Evolutionary conservation across 2,797 vertebrate genomes (phyloP), one percentile per base, ranked within the genome.

Genomic region (Erpetoichthys calabaricus): DNA sequence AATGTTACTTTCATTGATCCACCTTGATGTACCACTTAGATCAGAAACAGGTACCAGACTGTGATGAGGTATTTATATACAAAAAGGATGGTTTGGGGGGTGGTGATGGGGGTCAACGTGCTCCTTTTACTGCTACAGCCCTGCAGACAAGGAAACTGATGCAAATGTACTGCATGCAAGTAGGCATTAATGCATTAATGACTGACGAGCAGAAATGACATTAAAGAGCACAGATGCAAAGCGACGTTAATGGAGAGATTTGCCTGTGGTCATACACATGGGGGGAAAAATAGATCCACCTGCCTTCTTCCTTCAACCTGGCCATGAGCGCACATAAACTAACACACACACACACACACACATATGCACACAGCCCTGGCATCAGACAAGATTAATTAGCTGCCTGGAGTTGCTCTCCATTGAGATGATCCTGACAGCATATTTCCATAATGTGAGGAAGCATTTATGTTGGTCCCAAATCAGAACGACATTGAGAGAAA

Each of bases 171-270:
- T 73, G 76, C 81, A 79, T 61, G 70, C 71, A 65, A 77, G 79
- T 56, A 65, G 73, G 70, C 68, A 62, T 78, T 89, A 88, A 90
- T 89, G 86, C 87, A 90, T 83, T 90, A 90, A 92, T 89, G 89
- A 92, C 78, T 80, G 86, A 84, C 74, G 76, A 73, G 80, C 75
- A 73, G 80, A 90, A 88, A 84, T 80, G 68, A 70, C 60, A 64
- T 59, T 59, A 67, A 80, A 78, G 75, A 79, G 81, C 75, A 75
- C 76, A 86, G 83, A 93, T 89, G 81, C 76, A 75, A 73, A 73
- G 59, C 87, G 92, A 94, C 93, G 86, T 88, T 96, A 95, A 96
- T 95, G 91, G 91, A 89, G 80, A 84, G 87, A 93, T 88, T 84
- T 70, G 89, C 91, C 92, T 72, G 78, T 77, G 86, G 91, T 85